Conservation (phyloP, 2,113 vertebrate species). For the Nothoprocta perdicaria region DNA sequence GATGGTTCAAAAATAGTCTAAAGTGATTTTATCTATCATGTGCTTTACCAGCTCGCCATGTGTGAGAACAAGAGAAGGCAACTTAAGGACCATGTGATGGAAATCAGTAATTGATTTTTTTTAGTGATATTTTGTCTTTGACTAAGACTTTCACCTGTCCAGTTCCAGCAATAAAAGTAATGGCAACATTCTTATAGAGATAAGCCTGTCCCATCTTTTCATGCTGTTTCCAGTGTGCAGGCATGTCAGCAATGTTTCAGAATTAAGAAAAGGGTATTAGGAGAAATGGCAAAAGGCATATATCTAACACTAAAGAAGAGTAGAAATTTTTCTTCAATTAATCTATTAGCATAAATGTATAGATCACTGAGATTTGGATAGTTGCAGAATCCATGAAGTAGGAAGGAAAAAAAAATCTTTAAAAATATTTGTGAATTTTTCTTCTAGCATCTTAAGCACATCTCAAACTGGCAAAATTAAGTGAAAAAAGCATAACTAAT, state of each 20-base stretch:
- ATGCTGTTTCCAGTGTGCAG: not conserved
- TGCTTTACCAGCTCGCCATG: not conserved
- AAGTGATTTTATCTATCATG: slow-evolving; percentile 28
- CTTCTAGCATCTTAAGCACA: not conserved
- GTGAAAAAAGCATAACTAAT: not conserved
- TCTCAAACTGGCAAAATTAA: not conserved
- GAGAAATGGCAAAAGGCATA: not conserved
- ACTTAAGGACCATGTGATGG: not conserved
- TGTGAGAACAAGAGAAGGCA: not conserved
- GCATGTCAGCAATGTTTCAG: not conserved
- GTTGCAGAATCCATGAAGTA: not conserved
- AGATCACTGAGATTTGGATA: not conserved
- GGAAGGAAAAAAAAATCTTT: not conserved
- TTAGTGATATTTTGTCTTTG: not conserved
- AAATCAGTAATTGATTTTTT: not conserved
- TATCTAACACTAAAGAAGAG: not conserved
- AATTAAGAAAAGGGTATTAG: not conserved
- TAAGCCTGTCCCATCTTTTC: not conserved
- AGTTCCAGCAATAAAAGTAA: not conserved
- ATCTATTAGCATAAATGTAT: not conserved
- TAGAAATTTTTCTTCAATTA: not conserved
- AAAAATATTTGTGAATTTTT: not conserved
- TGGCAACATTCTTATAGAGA: not conserved
- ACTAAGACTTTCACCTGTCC: not conserved
- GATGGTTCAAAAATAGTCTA: not conserved